Evolutionary conservation across 2,797 vertebrate genomes (phyloP), one percentile per base, ranked within the genome.

Genomic region (Amazona ochrocephala): DNA sequence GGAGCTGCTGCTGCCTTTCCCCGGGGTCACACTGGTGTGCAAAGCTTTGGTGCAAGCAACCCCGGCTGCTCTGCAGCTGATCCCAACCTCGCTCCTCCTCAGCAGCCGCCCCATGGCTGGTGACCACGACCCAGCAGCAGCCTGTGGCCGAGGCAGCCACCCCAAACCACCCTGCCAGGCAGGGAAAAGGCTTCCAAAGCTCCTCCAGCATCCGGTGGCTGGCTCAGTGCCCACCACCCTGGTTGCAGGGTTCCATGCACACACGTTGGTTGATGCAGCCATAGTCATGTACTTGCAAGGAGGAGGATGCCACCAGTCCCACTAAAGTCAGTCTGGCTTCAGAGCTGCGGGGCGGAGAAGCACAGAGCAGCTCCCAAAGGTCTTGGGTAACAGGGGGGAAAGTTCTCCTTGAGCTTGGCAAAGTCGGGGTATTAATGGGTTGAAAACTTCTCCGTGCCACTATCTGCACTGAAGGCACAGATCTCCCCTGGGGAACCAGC

Each of bases 21-120:
- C 82, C 5, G 0, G 50, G 50, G 56, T 61, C 18, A 8, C 24
- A 67, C 60, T 87, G 84, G 95, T 79, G 94, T 74, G 95, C 93
- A 93, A 95, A 95, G 94, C 94, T 83, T 87, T 23, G 47, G 84
- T 91, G 95, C 83, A 96, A 95, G 91, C 3, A 0, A 76, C 66
- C 44, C 61, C 1, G 2, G n/a, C 84, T 89, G 82, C 79, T 91
- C 73, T 89, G 29, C 0, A 0, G 48, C 37, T 1, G 64, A 91
- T 93, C 74, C 72, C 24, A 11, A 48, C 23, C 76, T 79, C 2
- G 1, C 13, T 91, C 67, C 67, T 91, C 62, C 86, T 70, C 0
- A 0, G 53, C 62, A 83, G 84, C 72, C 4, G 1, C 72, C 30
- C 15, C 2, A 0, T 47, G 75, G 65, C 56, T 8, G 2, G 61